A percentile compares a stretch with the other conserved stretches of the same genome.
Evolutionary conservation across 1,140 invertebrate genomes (phyloP).

Genomic region (Drosophila fuyamai): DNA sequence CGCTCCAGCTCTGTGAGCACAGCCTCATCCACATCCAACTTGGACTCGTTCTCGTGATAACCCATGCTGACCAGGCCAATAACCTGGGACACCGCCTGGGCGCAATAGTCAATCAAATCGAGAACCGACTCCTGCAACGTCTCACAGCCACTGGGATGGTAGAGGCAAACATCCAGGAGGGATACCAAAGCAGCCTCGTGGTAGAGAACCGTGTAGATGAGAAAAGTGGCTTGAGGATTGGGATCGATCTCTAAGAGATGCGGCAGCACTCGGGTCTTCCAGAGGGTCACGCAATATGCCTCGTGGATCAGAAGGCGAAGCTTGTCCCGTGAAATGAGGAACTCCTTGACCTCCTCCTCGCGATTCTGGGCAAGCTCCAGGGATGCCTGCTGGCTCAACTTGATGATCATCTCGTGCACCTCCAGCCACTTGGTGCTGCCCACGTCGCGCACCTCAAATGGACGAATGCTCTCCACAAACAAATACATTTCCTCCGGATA

Average conservation of each 20-base stretch:
- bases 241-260: slow-evolving; percentile 88
- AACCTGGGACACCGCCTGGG: slow-evolving; percentile 86
- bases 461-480: slow-evolving; percentile 79
- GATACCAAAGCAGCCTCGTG: slow-evolving; percentile 89
- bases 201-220: slow-evolving; percentile 90
- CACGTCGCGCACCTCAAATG: slow-evolving; percentile 73
- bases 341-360: slow-evolving; percentile 91
- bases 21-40: slow-evolving; percentile 85
- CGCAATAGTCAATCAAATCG: slow-evolving; percentile 91
- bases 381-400: slow-evolving; percentile 92
- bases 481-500: slow-evolving; percentile 77
- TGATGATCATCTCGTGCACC: slow-evolving; percentile 90
- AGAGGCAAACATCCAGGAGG: slow-evolving; percentile 90
- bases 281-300: slow-evolving; percentile 90
- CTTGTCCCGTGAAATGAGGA: slow-evolving; percentile 85
- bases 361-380: slow-evolving; percentile 88
- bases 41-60: slow-evolving; percentile 73
- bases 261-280: slow-evolving; percentile 91
- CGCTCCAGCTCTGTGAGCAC: slow-evolving; percentile 87
- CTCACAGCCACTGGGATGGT: slow-evolving; percentile 89
- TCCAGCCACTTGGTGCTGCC: slow-evolving; percentile 88
- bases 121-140: slow-evolving; percentile 89
- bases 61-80: slow-evolving; percentile 85
- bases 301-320: slow-evolving; percentile 90
- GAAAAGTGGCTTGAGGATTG: slow-evolving; percentile 88